Evolutionary conservation across 1,140 invertebrate genomes (phyloP), one percentile per base, ranked within the genome.

Genomic region (Heliconius hewitsoni): DNA sequence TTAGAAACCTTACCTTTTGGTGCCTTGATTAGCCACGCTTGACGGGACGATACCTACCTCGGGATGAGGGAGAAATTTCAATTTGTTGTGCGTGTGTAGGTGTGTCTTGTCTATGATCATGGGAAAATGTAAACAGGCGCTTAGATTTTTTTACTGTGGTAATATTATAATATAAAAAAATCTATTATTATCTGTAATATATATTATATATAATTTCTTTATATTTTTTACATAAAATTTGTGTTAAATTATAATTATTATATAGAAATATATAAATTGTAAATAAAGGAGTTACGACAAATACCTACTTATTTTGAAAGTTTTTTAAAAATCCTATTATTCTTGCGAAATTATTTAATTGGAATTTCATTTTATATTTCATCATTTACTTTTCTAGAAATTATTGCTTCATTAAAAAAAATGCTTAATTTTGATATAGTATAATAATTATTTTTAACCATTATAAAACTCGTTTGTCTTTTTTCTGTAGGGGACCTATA

Each of bases 1-100:
- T 85, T 85, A 85, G 84, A 93, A 92, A 93, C 86, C 90, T 93
- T 88, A 94, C 93, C 93, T 93, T 92, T 94, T 94, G 87, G 91
- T 93, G 87, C 93, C 93, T 93, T 94, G 92, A 93, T 93, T 93
- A 94, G 93, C 93, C 93, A 94, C 93, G 93, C 93, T 94, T 93
- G 92, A 93, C 91, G 91, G 91, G 90, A 90, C 84, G 84, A 86
- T 84, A 90, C 80, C 82, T 87, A 82, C 84, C 88, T 89, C 86
- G 83, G 87, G 85, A 90, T 87, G 90, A 88, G 87, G 87, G 90
- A 92, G 89, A 89, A 90, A 90, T 88, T 90, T 87, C 83, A 90
- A 88, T 88, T 87, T 85, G 85, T 82, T 89, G 84, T 87, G 82
- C 60, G 60, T 83, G 85, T 88, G 85, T 87, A 83, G 82, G 84